A percentile compares a stretch with the other conserved stretches of the same genome.
Conservation (phyloP, 1,140 invertebrate species). For the Macrosteles quadrilineatus region DNA sequence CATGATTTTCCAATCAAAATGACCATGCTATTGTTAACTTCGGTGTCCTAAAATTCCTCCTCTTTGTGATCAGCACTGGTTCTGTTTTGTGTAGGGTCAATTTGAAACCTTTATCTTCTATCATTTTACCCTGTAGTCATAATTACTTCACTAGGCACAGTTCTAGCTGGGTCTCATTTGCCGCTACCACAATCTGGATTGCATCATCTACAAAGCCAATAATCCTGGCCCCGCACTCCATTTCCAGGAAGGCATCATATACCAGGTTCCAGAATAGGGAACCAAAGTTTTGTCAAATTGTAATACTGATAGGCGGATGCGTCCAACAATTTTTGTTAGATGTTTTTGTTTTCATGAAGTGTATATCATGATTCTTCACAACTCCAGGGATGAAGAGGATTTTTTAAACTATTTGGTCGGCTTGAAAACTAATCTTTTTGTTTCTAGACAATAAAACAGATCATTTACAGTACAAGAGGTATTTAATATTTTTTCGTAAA, state of each 20-base stretch:
- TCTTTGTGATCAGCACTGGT: background rate
- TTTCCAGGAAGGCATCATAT: background rate
- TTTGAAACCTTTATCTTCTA: background rate
- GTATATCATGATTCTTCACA: no score
- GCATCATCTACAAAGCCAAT: background rate
- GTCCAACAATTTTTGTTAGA: no score
- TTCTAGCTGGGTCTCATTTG: background rate
- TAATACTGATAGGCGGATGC: no score
- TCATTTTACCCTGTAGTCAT: background rate
- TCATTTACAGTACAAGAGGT: no score
- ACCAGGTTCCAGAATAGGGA: background rate
- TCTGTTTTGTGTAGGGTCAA: background rate
- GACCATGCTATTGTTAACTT: constrained; percentile 28
- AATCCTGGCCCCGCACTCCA: background rate
- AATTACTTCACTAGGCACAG: background rate
- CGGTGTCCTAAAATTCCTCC: background rate
- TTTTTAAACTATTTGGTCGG: no score
- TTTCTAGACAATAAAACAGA: no score
- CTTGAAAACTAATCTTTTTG: no score
- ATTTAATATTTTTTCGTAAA: no score
- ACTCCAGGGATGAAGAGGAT: no score
- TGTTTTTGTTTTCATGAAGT: no score
- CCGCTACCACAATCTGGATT: background rate
- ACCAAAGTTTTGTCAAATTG: no score
- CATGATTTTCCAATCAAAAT: no score